These are phyloP conservation scores for Drosophila lutescens DNA, from an alignment of 2,888 invertebrate species.

Conservation along the genomic window DNA sequence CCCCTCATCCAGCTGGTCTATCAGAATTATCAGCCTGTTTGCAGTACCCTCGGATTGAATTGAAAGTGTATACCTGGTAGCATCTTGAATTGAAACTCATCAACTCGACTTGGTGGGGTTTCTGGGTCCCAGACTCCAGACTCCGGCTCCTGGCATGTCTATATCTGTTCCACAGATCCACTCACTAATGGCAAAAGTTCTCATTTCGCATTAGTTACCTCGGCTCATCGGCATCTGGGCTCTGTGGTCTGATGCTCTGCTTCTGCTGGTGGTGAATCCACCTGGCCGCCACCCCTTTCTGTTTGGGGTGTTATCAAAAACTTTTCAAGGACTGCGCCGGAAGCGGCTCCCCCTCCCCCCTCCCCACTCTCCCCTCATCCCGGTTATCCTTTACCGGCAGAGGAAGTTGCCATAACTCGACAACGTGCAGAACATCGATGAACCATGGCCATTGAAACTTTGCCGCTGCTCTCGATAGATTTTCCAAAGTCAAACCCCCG, in stretches of 20 bases:
- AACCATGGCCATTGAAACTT: conserved; percentile 62
- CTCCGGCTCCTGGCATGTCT: conserved; percentile 6
- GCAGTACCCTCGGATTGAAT: not conserved
- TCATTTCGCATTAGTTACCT: conserved; percentile 66
- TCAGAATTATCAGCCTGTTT: conserved; percentile 7
- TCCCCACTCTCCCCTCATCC: not conserved
- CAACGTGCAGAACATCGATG: conserved; percentile 47
- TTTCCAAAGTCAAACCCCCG: conserved; percentile 54
- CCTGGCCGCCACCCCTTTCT: conserved; percentile 16
- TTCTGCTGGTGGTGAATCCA: conserved; percentile 1
- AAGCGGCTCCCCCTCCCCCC: conserved; percentile 30
- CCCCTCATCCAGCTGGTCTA: not conserved
- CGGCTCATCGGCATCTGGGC: conserved; percentile 44
- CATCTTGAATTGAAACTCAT: conserved; percentile 29
- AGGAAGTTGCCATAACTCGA: conserved; percentile 66
- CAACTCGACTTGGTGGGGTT: conserved; percentile 5
- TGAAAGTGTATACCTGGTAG: conserved; percentile 8
- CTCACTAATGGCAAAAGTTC: conserved; percentile 72
- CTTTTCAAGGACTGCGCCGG: conserved; percentile 75
- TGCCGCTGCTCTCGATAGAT: conserved; percentile 50
- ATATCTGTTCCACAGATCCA: conserved; percentile 41
- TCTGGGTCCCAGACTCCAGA: not conserved
- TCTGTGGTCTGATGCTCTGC: conserved; percentile 14
- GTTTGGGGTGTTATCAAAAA: conserved; percentile 57
- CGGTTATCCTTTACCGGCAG: conserved; percentile 20